Evolutionary conservation across 2,797 vertebrate genomes (phyloP).

Genomic region (Pseudomugil gertrudae): DNA sequence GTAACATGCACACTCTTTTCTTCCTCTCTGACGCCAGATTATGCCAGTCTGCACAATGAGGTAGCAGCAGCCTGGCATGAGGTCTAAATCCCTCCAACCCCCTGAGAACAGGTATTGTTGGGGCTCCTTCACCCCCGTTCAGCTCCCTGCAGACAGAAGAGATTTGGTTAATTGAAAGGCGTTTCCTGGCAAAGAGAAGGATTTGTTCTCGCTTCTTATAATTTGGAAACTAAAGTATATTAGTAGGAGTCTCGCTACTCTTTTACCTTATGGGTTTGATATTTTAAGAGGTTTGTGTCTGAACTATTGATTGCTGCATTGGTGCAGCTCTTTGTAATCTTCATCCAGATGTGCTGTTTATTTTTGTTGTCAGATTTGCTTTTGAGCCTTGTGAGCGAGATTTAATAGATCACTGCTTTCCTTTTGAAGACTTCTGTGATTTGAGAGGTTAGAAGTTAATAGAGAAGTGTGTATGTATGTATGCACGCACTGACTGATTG

Average conservation of each 20-base stretch:
- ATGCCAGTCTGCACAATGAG: slow-evolving; percentile 42
- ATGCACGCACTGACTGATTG: no score
- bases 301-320: slow-evolving; percentile 1
- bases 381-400: neutral
- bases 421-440: neutral
- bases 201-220: slow-evolving; percentile 44
- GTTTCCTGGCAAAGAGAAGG: slow-evolving; percentile 51
- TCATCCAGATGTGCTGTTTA: slow-evolving; percentile 2
- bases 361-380: slow-evolving; percentile 1
- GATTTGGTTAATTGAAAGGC: slow-evolving; percentile 46
- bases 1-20: slow-evolving; percentile 10
- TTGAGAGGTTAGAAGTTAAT: neutral
- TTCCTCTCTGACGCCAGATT: slow-evolving; percentile 46
- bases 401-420: neutral
- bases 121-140: slow-evolving; percentile 57
- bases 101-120: slow-evolving; percentile 67
- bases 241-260: slow-evolving; percentile 9
- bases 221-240: slow-evolving; percentile 26
- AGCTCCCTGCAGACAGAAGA: slow-evolving; percentile 63
- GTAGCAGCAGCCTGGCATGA: slow-evolving; percentile 46
- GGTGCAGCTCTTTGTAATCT: neutral
- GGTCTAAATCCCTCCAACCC: slow-evolving; percentile 58
- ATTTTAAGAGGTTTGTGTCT: slow-evolving; percentile 13
- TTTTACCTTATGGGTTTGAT: slow-evolving; percentile 5
- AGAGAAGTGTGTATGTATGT: no score